Conservation (phyloP, 1,140 invertebrate genomes). For the Grapholita molesta region DNA sequence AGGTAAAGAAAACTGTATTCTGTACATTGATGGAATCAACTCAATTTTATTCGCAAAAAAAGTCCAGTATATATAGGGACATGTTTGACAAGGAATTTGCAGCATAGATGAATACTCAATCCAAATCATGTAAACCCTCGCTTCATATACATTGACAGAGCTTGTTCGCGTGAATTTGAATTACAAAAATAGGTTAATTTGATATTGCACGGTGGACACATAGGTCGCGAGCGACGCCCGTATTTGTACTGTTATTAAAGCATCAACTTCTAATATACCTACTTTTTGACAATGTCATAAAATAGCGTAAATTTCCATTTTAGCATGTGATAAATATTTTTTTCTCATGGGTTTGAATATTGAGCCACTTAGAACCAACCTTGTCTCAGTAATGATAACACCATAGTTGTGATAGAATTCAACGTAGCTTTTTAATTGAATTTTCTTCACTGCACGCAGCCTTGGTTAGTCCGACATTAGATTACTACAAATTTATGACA, state of each 20-base stretch:
- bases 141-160: neutral
- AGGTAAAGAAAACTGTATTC: too few species aligned
- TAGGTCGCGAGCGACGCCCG: neutral
- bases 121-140: too few species aligned
- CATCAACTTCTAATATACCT: neutral
- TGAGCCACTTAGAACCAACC: neutral
- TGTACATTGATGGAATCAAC: too few species aligned
- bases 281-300: neutral
- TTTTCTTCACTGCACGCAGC: neutral
- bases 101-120: too few species aligned
- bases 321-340: neutral
- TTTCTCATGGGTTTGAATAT: neutral
- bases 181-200: neutral
- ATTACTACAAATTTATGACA: neutral
- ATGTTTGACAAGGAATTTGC: too few species aligned
- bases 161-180: neutral
- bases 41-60: too few species aligned
- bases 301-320: neutral
- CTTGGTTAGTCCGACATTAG: neutral
- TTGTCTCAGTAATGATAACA: neutral
- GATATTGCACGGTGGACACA: neutral
- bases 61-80: too few species aligned
- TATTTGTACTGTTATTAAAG: neutral
- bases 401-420: neutral
- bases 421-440: neutral